Conservation (phyloP, 2,888 invertebrate species). For the Graphium colonna region DNA sequence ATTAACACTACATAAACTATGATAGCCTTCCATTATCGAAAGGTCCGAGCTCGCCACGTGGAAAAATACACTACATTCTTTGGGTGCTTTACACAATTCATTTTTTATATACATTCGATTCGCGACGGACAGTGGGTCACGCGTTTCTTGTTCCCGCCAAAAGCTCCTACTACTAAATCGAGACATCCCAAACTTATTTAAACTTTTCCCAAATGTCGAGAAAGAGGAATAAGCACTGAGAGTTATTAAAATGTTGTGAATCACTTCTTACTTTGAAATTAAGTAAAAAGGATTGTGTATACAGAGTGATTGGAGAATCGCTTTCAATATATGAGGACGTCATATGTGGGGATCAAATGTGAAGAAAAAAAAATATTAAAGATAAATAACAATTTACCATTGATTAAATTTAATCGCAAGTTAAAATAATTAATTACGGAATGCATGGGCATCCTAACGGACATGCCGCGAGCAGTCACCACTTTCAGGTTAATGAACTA, state of each 20-base stretch:
- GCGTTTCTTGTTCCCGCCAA: background rate
- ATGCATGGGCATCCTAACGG: too few species aligned
- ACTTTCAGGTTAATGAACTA: too few species aligned
- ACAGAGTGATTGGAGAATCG: too few species aligned
- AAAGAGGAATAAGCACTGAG: conserved; percentile 16
- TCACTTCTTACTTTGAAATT: conserved; percentile 12
- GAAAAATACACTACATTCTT: conserved; percentile 45
- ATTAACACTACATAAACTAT: conserved; percentile 25
- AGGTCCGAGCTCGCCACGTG: conserved; percentile 52
- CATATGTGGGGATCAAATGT: too few species aligned
- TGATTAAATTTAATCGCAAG: too few species aligned
- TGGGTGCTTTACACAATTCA: conserved; percentile 47
- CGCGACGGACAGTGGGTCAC: background rate
- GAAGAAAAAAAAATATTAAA: too few species aligned
- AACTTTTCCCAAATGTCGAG: conserved; percentile 3
- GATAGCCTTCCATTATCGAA: conserved; percentile 19
- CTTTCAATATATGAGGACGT: too few species aligned
- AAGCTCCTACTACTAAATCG: background rate
- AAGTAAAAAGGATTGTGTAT: conserved; percentile 14
- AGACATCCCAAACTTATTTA: conserved; percentile 6
- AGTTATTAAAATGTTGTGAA: background rate
- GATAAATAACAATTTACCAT: too few species aligned
- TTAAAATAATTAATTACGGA: too few species aligned
- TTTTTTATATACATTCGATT: background rate
- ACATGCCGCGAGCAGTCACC: too few species aligned